Percentiles rank a stretch among this genome's conserved stretches.
Evolutionary conservation across 2,797 vertebrate species (phyloP).

Genomic region (Novumbra hubbsi): DNA sequence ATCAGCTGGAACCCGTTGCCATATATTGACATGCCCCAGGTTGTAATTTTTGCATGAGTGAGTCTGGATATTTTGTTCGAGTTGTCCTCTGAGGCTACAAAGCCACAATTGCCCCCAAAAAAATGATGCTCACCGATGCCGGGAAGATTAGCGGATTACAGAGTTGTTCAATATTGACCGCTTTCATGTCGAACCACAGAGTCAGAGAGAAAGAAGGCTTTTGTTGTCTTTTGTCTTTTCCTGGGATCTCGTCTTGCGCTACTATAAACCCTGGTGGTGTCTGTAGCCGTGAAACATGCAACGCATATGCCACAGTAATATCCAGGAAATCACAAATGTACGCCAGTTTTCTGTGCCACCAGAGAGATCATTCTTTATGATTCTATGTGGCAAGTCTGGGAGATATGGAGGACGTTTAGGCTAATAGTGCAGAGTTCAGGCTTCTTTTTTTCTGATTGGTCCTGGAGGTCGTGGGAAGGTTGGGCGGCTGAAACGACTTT

Average conservation of each 20-base stretch:
- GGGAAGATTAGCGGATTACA: not conserved
- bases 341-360: not conserved
- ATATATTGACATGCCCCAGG: not conserved
- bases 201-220: not conserved
- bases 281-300: not conserved
- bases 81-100: not conserved
- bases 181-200: not conserved
- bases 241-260: not conserved
- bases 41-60: not conserved
- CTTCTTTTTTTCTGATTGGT: not conserved
- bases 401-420: not conserved
- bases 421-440: not conserved
- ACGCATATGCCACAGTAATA: not conserved
- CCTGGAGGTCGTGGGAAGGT: not conserved
- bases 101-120: not conserved
- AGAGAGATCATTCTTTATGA: not conserved
- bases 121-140: not conserved
- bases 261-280: not conserved
- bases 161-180: not conserved
- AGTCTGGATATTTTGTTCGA: not conserved
- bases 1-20: not conserved
- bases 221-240: not conserved
- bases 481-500: not conserved
- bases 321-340: constrained; percentile 1
- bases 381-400: not conserved